phyloP scores from a whole-genome alignment of 2,888 invertebrate genomes.

The Amphipyra tragopoginis region DNA sequence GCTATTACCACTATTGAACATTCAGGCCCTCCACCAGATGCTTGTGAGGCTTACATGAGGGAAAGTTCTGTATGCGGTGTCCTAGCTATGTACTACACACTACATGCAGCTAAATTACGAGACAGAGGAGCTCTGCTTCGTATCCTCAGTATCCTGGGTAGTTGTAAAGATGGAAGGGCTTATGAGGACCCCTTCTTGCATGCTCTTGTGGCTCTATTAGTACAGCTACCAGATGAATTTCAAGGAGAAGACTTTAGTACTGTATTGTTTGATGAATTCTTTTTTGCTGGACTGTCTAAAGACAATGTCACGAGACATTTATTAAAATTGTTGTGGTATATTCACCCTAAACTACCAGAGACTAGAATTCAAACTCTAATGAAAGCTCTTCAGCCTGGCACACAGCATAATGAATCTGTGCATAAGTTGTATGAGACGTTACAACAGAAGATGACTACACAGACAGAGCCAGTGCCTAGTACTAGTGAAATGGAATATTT shows the following conservation, averaged over 20 bases:
- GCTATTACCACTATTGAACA: constrained; percentile 98
- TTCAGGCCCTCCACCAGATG: constrained; percentile 97
- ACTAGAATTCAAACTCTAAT: constrained; percentile 94
- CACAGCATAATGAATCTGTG: constrained; percentile 95
- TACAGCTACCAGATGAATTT: constrained; percentile 97
- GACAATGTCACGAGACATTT: constrained; percentile 98
- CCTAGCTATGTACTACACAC: constrained; percentile 97
- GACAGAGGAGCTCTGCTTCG: constrained; percentile 95
- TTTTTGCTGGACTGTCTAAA: constrained; percentile 96
- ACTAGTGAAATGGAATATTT: constrained; percentile 93
- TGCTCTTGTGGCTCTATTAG: constrained; percentile 95
- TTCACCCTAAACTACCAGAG: constrained; percentile 95
- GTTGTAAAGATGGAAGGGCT: constrained; percentile 97
- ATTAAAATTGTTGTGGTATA: constrained; percentile 96
- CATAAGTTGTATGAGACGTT: constrained; percentile 94
- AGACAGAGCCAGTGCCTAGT: constrained; percentile 91
- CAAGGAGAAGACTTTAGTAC: constrained; percentile 98
- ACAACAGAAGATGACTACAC: constrained; percentile 94
- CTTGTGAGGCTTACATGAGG: constrained; percentile 97
- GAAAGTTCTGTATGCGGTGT: constrained; percentile 97
- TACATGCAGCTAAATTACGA: constrained; percentile 95
- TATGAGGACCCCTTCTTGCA: constrained; percentile 99
- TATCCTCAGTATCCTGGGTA: constrained; percentile 96
- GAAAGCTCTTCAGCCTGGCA: constrained; percentile 93
- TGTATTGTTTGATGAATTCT: constrained; percentile 98